Base-by-base conservation (phyloP, 2,888 invertebrate genomes). In the Chloroclystis v-ata region DNA sequence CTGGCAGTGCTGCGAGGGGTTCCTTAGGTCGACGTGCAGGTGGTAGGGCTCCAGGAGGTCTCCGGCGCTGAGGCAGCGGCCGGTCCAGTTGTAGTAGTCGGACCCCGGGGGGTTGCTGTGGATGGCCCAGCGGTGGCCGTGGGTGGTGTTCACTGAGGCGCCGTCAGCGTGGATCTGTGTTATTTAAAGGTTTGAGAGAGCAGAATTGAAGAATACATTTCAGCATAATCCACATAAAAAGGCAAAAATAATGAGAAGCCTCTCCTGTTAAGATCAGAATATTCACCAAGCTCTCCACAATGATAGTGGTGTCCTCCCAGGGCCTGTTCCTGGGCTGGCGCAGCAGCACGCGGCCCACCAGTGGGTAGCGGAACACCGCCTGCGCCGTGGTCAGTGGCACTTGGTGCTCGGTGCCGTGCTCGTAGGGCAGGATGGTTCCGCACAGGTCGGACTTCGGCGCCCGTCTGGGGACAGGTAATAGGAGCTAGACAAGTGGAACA, bases 31-130 rank as follows among this genome's bases (percentile, higher is more conserved):
- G 55, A 89, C 89, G 52, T 91, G 90, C 14, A 93, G 91, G 59
- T 92, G 90, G 61, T 92, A 92, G 0, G 97, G 97, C 81, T 97
- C 95, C 69, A 89, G 95, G 43, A 84, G 68, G 0, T 69, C 71
- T 4, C 95, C 96, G 0, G 95, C 91, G 58, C 95, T 95, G 7
- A 95, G 79, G 71, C 97, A 97, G 28, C 97, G 86, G 32, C 89
- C 92, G 20, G 94, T 93, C 97, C 97, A 97, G 78, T 96, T 95
- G 75, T 96, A 96, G 78, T 93, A 97, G 79, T 97, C 97, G 50
- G 90, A 91, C 11, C 95, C 96, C 0, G 96, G 95, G 0, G 94
- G 89, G 56, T 90, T 82, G 47, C 91, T 92, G 72, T 97, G 95
- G 11, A 97, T 89, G 8, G 94, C 93, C 97, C 97, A 97, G 55